Evolutionary conservation across 2,113 vertebrate species (phyloP).

Genomic region (Myrmecophaga tridactyla): DNA sequence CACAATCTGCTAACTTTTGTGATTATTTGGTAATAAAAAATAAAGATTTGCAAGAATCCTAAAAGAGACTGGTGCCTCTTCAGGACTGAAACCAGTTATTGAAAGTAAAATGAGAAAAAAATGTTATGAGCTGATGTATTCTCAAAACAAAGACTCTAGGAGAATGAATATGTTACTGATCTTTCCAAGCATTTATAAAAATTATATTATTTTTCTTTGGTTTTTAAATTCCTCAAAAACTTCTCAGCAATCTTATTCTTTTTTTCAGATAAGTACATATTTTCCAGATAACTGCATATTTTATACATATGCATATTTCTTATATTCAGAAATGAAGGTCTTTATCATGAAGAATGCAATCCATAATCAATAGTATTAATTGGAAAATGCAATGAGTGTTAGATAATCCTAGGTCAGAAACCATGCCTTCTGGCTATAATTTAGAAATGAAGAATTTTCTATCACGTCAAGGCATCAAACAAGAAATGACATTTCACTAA

Average conservation of each 20-base stretch:
- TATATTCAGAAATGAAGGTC: background rate
- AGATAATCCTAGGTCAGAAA: constrained; percentile 19
- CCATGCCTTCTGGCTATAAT: background rate
- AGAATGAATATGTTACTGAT: background rate
- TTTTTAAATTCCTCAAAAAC: constrained; percentile 43
- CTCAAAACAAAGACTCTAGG: constrained; percentile 22
- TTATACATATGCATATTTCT: background rate
- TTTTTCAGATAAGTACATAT: no score
- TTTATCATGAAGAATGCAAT: background rate
- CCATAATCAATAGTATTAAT: background rate
- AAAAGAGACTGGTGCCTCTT: background rate
- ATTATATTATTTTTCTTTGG: background rate
- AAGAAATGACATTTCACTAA: background rate
- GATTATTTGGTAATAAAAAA: constrained; percentile 49
- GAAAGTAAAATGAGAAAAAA: constrained; percentile 36
- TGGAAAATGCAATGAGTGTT: background rate
- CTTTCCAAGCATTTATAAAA: constrained; percentile 27
- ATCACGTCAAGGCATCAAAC: background rate
- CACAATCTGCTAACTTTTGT: background rate
- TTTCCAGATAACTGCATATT: constrained; percentile 20
- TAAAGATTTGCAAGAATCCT: background rate
- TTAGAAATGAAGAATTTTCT: constrained; percentile 5
- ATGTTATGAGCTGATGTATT: background rate
- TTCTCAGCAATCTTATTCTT: background rate
- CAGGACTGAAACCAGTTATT: background rate